Evolutionary conservation across 2,797 vertebrate genomes (phyloP).

Genomic region (Calcarius lapponicus): DNA sequence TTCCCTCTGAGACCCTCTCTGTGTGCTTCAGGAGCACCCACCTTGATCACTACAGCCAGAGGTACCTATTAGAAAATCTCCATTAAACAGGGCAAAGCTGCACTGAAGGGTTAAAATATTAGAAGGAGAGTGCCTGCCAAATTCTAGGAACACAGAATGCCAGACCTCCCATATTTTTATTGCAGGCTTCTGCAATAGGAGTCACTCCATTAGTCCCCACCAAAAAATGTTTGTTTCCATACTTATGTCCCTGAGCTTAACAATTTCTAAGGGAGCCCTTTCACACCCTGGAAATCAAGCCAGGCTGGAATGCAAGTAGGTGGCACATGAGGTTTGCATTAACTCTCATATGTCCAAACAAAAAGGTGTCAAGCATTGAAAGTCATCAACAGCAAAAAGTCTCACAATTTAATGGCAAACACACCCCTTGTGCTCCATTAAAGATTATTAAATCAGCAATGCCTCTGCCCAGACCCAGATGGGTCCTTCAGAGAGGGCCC

Average conservation of each 20-base stretch:
- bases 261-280: background rate
- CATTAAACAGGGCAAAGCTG: background rate
- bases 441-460: background rate
- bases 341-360: background rate
- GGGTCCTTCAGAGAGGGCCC: background rate
- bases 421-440: background rate
- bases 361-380: slow-evolving; percentile 25
- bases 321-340: slow-evolving; percentile 20
- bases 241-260: background rate
- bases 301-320: background rate
- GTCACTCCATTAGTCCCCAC: background rate
- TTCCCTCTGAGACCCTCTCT: background rate
- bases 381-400: background rate
- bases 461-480: background rate
- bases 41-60: background rate
- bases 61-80: background rate
- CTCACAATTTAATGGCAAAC: slow-evolving; percentile 18
- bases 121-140: background rate
- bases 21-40: background rate
- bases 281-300: background rate
- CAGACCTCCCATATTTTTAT: slow-evolving; percentile 49
- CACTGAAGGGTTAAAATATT: slow-evolving; percentile 3
- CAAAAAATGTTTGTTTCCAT: background rate
- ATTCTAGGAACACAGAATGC: background rate
- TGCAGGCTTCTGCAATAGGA: background rate